Evolutionary conservation across 1,140 invertebrate genomes (phyloP).

Genomic region (Trypoxylus dichotomus): DNA sequence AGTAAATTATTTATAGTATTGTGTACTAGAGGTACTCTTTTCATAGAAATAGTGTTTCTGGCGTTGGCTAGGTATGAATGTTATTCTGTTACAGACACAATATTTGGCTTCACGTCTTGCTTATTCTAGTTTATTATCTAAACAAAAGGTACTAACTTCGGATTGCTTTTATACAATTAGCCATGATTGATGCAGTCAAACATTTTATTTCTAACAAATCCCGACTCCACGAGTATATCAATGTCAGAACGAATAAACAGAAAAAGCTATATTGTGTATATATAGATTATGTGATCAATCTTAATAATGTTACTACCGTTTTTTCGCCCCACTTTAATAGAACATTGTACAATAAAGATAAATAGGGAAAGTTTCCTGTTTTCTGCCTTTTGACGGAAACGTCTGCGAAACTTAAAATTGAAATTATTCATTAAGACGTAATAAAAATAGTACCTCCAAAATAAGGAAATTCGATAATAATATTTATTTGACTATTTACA

Average conservation of each 20-base stretch:
- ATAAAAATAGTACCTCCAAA: no score
- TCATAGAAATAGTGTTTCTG: neutral
- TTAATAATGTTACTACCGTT: neutral
- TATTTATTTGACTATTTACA: no score
- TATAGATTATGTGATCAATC: neutral
- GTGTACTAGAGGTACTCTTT: no score
- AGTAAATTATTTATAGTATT: no score
- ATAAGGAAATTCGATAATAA: no score
- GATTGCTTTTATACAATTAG: neutral
- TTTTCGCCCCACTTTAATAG: neutral
- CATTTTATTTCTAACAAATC: constrained; percentile 9
- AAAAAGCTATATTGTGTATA: neutral
- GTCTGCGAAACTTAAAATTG: neutral
- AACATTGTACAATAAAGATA: neutral
- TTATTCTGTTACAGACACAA: neutral
- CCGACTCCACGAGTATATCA: neutral
- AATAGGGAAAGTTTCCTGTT: neutral
- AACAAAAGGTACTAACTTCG: neutral
- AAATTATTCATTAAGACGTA: no score
- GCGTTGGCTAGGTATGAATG: neutral
- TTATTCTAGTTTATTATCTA: neutral
- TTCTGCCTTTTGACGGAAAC: neutral
- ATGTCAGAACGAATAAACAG: constrained; percentile 6
- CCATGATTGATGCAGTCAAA: constrained; percentile 18
- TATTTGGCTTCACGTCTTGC: neutral